These are phyloP conservation scores for Phrynocephalus versicolor DNA, from an alignment of 2,113 vertebrate species.

Conservation along the genomic window DNA sequence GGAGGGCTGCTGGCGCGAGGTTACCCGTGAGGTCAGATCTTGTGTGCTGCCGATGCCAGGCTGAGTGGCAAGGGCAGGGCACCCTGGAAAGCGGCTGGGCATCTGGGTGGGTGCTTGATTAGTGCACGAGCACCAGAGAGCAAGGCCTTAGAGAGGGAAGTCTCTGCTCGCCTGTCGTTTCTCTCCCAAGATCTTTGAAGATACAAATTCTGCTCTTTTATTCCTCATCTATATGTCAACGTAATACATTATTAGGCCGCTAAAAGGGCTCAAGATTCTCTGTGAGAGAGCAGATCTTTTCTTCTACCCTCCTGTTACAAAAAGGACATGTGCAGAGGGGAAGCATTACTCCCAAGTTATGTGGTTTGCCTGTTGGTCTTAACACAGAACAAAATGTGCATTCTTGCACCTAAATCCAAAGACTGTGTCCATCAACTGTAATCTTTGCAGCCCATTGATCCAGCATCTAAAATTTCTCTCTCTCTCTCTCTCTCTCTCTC, in stretches of 20 bases:
- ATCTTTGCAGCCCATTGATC: too few relatives aligned
- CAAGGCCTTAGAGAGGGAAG: background rate
- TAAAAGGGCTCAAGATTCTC: too few relatives aligned
- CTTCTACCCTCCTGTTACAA: too few relatives aligned
- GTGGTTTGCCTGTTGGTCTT: too few relatives aligned
- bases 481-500: background rate
- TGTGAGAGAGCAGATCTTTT: too few relatives aligned
- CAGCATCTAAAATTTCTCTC: too few relatives aligned
- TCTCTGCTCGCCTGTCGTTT: background rate
- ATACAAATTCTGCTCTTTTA: background rate
- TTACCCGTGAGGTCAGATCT: background rate
- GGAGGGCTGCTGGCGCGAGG: background rate
- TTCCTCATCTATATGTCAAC: background rate
- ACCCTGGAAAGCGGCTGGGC: background rate
- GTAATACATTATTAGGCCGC: too few relatives aligned
- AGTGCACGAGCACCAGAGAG: background rate
- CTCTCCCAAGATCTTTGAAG: background rate
- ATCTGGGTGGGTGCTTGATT: background rate
- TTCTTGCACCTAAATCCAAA: too few relatives aligned
- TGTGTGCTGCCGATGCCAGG: background rate
- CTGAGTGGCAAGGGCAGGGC: slow-evolving; percentile 9
- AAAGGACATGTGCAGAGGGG: too few relatives aligned
- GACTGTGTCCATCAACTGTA: too few relatives aligned
- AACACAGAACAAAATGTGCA: too few relatives aligned
- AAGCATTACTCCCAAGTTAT: too few relatives aligned